These are phyloP conservation scores for Mylabris sibirica DNA, from an alignment of 2,888 invertebrate genomes.

Conservation along the genomic window DNA sequence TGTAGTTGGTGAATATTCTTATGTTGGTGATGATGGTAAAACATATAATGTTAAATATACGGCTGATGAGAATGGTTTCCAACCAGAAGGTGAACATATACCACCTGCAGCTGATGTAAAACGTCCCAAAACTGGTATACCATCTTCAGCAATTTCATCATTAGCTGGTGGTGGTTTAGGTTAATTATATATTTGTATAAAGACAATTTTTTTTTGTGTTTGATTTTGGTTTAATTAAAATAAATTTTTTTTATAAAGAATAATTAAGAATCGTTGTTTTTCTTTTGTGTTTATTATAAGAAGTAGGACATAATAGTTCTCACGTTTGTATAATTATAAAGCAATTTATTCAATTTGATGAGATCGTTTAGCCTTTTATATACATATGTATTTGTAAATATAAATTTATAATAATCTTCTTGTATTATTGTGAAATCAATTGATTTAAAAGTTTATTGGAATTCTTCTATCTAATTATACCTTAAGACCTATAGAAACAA, in stretches of 20 bases:
- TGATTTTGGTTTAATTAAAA: neutral
- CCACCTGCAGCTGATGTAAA: slow-evolving; percentile 48
- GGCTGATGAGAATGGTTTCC: slow-evolving; percentile 67
- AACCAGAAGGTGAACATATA: slow-evolving; percentile 54
- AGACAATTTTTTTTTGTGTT: neutral
- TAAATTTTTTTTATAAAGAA: neutral
- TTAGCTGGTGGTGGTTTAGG: slow-evolving; percentile 52
- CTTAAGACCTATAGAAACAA: neutral
- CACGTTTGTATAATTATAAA: neutral
- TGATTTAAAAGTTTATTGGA: neutral
- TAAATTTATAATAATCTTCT: neutral
- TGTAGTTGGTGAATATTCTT: slow-evolving; percentile 66
- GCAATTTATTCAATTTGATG: neutral
- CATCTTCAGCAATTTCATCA: slow-evolving; percentile 54
- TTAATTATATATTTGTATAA: slow-evolving; percentile 22
- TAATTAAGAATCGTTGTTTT: neutral
- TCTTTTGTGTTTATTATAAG: neutral
- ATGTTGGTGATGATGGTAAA: slow-evolving; percentile 64
- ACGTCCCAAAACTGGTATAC: slow-evolving; percentile 52
- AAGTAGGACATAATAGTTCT: neutral
- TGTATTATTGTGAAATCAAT: neutral
- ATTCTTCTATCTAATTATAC: neutral
- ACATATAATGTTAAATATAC: slow-evolving; percentile 64
- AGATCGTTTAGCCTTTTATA: neutral
- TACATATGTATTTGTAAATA: no score